A percentile compares a stretch with the other conserved stretches of the same genome.
Conservation (phyloP, 2,113 vertebrate genomes). For the Rhagologus leucostigma region DNA sequence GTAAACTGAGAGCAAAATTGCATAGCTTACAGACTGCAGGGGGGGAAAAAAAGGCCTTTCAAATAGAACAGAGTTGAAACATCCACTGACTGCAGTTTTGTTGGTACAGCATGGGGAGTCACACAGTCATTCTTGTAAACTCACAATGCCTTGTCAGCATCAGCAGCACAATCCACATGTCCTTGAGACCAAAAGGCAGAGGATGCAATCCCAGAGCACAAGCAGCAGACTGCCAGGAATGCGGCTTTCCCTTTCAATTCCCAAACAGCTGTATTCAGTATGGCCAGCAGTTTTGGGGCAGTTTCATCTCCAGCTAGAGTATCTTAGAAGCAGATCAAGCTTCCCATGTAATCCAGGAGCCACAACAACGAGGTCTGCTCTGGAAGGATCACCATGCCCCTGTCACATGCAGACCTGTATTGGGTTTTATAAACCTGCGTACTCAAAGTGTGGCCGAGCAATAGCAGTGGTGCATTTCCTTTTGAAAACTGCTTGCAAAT, state of each 20-base stretch:
- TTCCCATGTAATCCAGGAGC: background rate
- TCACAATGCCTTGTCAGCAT: background rate
- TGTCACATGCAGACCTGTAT: rapidly evolving
- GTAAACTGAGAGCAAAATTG: background rate
- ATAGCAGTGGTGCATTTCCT: background rate
- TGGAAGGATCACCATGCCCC: rapidly evolving
- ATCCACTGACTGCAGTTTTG: background rate
- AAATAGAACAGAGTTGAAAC: background rate
- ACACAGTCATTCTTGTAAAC: background rate
- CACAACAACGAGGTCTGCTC: background rate
- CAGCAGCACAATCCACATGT: background rate
- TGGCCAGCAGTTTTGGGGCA: background rate
- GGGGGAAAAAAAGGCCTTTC: background rate
- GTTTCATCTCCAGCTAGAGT: background rate
- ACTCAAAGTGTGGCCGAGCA: rapidly evolving
- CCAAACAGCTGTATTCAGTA: background rate
- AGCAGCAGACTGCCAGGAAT: background rate
- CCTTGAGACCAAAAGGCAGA: background rate
- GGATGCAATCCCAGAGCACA: background rate
- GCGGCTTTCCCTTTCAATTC: rapidly evolving
- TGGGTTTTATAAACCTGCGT: background rate
- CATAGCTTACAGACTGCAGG: background rate
- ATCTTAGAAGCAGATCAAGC: background rate
- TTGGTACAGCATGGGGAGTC: background rate
- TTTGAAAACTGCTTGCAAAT: background rate